Evolutionary conservation across 2,113 vertebrate genomes (phyloP).

Genomic region (Epinephelus cyanopodus): DNA sequence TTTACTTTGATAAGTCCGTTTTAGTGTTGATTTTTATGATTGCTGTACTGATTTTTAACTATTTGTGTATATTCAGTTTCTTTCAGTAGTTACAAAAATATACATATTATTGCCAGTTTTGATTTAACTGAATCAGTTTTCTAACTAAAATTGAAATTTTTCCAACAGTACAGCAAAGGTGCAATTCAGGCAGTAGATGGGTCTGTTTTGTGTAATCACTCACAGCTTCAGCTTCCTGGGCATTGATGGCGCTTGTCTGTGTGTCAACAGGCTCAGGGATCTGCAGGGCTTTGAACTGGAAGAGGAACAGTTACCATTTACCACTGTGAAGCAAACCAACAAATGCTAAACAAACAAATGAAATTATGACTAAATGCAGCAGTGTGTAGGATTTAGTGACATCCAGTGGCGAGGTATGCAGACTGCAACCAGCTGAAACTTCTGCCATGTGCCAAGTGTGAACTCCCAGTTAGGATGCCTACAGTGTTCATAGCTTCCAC

Average conservation of each 20-base stretch:
- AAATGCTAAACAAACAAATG: not conserved
- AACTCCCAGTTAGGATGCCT: no score
- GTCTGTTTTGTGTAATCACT: conserved; percentile 73
- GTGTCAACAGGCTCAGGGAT: conserved; percentile 92
- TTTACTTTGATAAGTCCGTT: not conserved
- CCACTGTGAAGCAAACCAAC: not conserved
- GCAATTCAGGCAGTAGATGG: not conserved
- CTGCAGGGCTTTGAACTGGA: conserved; percentile 89
- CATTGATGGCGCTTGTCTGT: conserved; percentile 84
- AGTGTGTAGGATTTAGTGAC: no score
- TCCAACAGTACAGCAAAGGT: not conserved
- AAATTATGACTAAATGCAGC: not conserved
- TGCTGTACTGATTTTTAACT: not conserved
- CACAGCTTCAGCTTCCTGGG: conserved; percentile 91
- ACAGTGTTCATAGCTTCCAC: no score
- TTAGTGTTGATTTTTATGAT: not conserved
- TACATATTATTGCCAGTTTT: not conserved
- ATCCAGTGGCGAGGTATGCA: no score
- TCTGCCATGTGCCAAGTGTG: no score
- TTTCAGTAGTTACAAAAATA: not conserved
- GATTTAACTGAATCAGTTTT: not conserved
- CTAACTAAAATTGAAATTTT: not conserved
- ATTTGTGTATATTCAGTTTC: not conserved
- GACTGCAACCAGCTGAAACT: no score
- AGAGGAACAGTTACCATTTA: conserved; percentile 8